Base-by-base conservation (phyloP, 2,797 vertebrate species). In the Florisuga fusca region DNA sequence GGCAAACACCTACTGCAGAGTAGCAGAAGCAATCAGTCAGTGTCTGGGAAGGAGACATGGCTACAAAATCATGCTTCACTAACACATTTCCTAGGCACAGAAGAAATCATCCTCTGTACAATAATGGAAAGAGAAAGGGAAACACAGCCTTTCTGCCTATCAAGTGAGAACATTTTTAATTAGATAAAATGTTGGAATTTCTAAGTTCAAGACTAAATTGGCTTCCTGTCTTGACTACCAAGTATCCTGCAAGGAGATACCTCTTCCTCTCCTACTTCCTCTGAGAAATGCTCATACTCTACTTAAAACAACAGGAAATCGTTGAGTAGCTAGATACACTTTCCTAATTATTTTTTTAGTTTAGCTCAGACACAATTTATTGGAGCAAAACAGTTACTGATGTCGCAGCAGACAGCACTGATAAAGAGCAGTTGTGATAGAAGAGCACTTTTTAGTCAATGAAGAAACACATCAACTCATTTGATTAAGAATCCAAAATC, bases 271-370 rank as follows among this genome's bases (percentile, higher is more conserved):
- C 59, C 45, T 41, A 21, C 11, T 86, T 93, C 94, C 90, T 85
- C 63, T 80, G 20, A 83, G 51, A 90, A 94, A 90, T 0, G 0
- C 50, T 87, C 23, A 58, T 15, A 27, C 19, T 90, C 54, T 55
- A 80, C 61, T 80, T 67, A 83, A 67, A 94, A 50, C 45, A 91
- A 90, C 75, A 83, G 75, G 79, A 94, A 95, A 74, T 57, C 61
- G 63, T 80, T 83, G 33, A 77, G 63, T 85, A 73, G 27, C 85
- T 92, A 76, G 22, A 72, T 27, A 79, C 11, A 69, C 33, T 66
- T 88, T 74, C 62, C 63, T 64, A 50, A 45, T 33, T 66, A 18
- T 43, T 72, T 76, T 90, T 77, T 67, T n/a, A 76, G 38, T 71
- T 77, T 48, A 59, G 34, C 64, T 26, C 2, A 2, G 48, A 66